Base-by-base conservation (phyloP, 2,888 invertebrate species). In the Aspidapion aeneum region DNA sequence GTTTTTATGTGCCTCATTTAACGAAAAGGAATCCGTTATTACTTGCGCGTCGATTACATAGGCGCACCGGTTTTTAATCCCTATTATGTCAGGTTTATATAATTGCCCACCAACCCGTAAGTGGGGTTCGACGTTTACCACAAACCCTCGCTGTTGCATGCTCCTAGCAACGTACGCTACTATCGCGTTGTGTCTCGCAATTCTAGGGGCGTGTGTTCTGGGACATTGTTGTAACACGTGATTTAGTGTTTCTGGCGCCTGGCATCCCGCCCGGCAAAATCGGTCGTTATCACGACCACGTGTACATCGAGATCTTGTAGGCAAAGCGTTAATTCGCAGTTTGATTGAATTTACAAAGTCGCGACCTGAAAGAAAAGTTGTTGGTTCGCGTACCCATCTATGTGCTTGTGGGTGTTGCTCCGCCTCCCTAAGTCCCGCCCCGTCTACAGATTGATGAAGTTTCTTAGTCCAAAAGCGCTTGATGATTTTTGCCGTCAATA, bases 191-290 rank as follows among this genome's bases (percentile, higher is more conserved):
- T 35, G 35, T 12, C 35, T 3, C 12, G 35, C 35, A 7, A 35
- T 35, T 35, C 35, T 35, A 7, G 35, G 35, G 35, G 5, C 35
- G 12, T 35, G 35, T 35, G 35, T 35, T 35, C 35, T 35, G 35
- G 3, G 58, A 50, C 58, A 58, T 7, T 17, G 18, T 18, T 58
- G 58, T 5, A 58, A 7, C 7, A 58, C n/a, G 18, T 58, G 58
- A n/a, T 58, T 50, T 18, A 58, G 17, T 16, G 58, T 58, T 19
- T 58, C 58, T 2, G 49, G 58, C 1, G 2, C 7, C n/a, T 17
- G 18, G 18, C 58, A 58, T 7, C 58, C 58, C 9, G 58, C 58
- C 17, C 58, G 49, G 20, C 58, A 58, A 2, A 9, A 18, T 18
- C 58, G 58, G 18, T 18, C 22, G 35, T 3, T 35, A 3, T 3